Conservation (phyloP, 2,113 vertebrate genomes). For the Spermophilus dauricus region DNA sequence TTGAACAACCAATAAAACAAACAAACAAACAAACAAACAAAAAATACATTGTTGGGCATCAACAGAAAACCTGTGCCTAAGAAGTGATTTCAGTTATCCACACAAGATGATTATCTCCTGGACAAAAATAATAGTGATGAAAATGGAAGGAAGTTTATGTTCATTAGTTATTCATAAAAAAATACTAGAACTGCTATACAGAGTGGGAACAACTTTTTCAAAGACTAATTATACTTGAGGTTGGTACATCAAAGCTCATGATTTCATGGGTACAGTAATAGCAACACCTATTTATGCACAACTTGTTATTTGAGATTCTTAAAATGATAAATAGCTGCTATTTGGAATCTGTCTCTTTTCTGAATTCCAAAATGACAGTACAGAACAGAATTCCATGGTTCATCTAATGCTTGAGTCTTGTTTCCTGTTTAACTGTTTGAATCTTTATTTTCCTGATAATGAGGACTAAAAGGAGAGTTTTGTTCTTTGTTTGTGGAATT, state of each 20-base stretch:
- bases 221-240: conserved; percentile 18
- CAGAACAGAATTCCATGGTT: neutral
- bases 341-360: neutral
- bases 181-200: neutral
- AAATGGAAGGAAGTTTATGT: too few species aligned
- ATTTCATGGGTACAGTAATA: neutral
- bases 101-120: too few species aligned
- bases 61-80: too few species aligned
- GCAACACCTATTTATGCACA: neutral
- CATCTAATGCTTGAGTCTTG: neutral
- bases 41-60: too few species aligned
- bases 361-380: neutral
- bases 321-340: conserved; percentile 22
- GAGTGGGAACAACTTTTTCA: neutral
- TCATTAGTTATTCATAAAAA: too few species aligned
- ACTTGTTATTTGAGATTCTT: neutral
- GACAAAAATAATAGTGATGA: too few species aligned
- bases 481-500: neutral
- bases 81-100: too few species aligned
- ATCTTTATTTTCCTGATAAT: conserved; percentile 1
- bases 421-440: conserved; percentile 18
- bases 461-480: neutral
- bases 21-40: too few species aligned
- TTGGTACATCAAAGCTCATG: neutral
- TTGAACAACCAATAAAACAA: too few species aligned